Evolutionary conservation across 2,888 invertebrate species (phyloP).

Genomic region (Junonia oenone): DNA sequence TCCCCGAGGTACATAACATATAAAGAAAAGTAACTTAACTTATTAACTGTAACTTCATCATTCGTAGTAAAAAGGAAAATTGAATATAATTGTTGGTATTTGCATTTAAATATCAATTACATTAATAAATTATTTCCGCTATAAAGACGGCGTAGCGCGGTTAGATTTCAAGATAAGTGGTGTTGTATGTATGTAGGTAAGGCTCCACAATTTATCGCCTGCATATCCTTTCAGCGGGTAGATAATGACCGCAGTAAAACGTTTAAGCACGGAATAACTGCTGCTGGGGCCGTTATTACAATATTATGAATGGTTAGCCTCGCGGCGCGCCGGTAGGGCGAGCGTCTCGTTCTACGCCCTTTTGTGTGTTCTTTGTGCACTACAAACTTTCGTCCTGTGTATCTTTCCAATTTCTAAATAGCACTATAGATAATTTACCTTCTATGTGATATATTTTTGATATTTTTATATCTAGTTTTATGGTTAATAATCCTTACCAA

Average conservation of each 20-base stretch:
- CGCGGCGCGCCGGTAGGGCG: conserved; percentile 34
- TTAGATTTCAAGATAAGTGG: conserved; percentile 52
- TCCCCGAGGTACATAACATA: conserved; percentile 3
- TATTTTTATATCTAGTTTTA: neutral
- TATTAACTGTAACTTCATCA: neutral
- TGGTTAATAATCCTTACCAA: neutral
- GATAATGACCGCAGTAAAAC: conserved; percentile 80
- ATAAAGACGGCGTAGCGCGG: conserved; percentile 42
- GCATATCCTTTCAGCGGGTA: conserved; percentile 79
- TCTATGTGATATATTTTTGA: neutral
- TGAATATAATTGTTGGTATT: conserved; percentile 5
- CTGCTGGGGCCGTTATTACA: conserved; percentile 76
- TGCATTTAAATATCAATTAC: conserved; percentile 39
- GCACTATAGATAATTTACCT: conserved; percentile 1
- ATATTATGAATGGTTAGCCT: conserved; percentile 76
- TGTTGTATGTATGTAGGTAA: conserved; percentile 46
- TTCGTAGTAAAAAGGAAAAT: neutral
- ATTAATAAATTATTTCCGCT: conserved; percentile 49
- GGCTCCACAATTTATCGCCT: conserved; percentile 72
- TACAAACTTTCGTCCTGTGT: conserved; percentile 9
- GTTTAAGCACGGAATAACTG: conserved; percentile 79
- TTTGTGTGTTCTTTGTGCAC: conserved; percentile 36
- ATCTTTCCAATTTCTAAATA: conserved; percentile 17
- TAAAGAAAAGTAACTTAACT: neutral
- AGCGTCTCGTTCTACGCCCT: conserved; percentile 36